phyloP scores from a whole-genome alignment of 2,113 vertebrate species.

The Antechinus stuartii region DNA sequence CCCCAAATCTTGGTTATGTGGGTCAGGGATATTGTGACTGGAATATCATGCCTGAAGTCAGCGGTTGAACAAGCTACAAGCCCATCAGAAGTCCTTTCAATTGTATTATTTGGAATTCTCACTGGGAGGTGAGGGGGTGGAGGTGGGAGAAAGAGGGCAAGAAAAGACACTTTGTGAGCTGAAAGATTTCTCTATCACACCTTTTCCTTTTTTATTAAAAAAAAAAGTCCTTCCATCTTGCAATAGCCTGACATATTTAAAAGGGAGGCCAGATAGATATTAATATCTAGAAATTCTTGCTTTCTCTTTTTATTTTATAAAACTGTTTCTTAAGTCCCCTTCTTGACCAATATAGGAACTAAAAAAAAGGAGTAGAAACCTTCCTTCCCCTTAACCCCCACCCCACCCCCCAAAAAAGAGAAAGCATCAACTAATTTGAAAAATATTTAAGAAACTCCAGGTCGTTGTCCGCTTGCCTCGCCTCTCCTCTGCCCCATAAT shows the following conservation, averaged over 20 bases:
- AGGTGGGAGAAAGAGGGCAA: neutral
- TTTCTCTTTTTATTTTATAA: constrained; percentile 46
- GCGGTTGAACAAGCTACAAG: neutral
- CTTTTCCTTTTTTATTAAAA: constrained; percentile 33
- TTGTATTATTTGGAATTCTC: neutral
- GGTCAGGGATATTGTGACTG: neutral
- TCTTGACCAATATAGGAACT: constrained; percentile 59
- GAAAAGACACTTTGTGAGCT: constrained; percentile 36
- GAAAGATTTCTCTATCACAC: constrained; percentile 34
- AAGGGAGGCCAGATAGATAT: constrained; percentile 41
- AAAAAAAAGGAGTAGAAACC: neutral
- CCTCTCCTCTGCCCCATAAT: constrained; percentile 92
- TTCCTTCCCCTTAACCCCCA: constrained; percentile 46
- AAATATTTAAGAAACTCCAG: constrained; percentile 88
- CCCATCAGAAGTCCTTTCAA: neutral
- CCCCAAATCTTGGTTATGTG: constrained; percentile 6
- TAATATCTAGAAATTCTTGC: constrained; percentile 33
- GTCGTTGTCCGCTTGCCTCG: constrained; percentile 86
- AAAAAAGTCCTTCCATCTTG: constrained; percentile 45
- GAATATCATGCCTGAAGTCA: neutral
- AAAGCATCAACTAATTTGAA: constrained; percentile 85
- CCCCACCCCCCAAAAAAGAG: constrained; percentile 61
- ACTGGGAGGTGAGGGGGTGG: neutral
- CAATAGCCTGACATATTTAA: constrained; percentile 43
- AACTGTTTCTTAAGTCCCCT: constrained; percentile 53